phyloP scores from a whole-genome alignment of 2,797 vertebrate species.

The Tolypeutes matacus region DNA sequence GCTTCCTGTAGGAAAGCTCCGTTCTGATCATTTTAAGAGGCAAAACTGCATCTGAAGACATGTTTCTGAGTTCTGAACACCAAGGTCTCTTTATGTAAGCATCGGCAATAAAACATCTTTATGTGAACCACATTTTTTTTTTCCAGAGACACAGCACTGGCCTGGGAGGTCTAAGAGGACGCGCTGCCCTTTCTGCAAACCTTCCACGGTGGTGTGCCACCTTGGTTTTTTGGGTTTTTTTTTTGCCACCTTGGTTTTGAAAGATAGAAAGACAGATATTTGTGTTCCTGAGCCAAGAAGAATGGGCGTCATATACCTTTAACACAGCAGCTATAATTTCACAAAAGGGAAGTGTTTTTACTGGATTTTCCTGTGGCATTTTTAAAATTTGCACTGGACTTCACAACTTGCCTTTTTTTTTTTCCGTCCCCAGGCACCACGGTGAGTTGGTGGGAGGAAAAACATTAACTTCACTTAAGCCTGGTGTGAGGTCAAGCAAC shows the following conservation, averaged over 20 bases:
- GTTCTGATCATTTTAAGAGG: background rate
- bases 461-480: constrained; percentile 64
- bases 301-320: background rate
- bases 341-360: background rate
- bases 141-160: background rate
- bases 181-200: background rate
- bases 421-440: background rate
- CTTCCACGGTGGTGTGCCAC: too few species aligned
- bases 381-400: constrained; percentile 51
- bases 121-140: background rate
- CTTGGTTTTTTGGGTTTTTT: too few species aligned
- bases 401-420: constrained; percentile 51
- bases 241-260: too few species aligned
- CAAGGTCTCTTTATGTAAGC: background rate
- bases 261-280: background rate
- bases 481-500: constrained; percentile 39
- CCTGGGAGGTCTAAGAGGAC: background rate
- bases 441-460: constrained; percentile 51
- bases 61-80: background rate
- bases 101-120: background rate
- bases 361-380: constrained; percentile 32
- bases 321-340: background rate
- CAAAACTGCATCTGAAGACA: background rate
- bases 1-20: background rate
- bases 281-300: constrained; percentile 29